A percentile compares a stretch with the other conserved stretches of the same genome.
Evolutionary conservation across 2,888 invertebrate species (phyloP).

Genomic region (Fragum fragum): DNA sequence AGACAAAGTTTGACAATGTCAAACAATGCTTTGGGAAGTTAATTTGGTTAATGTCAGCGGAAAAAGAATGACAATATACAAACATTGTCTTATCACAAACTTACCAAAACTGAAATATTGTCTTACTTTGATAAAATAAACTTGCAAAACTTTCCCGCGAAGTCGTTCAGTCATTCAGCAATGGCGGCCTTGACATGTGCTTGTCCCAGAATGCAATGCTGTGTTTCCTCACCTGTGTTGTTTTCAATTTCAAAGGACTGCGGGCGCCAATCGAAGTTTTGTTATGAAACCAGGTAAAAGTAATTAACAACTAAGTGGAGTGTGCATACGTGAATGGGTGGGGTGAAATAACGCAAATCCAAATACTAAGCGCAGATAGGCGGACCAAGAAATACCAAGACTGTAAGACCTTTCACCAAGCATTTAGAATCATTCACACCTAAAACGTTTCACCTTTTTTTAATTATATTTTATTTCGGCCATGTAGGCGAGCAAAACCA

Average conservation of each 20-base stretch:
- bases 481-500: no score
- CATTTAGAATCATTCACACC: no score
- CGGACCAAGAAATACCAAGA: no score
- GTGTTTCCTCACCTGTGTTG: conserved; percentile 60
- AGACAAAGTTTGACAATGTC: conserved; percentile 17
- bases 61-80: neutral
- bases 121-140: conserved; percentile 23
- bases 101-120: neutral
- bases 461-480: no score
- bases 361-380: no score
- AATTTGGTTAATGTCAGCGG: neutral
- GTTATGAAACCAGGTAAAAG: no score
- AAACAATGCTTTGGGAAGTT: neutral
- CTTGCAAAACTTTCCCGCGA: conserved; percentile 65
- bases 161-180: conserved; percentile 51
- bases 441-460: no score
- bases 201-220: conserved; percentile 62
- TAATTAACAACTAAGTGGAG: no score
- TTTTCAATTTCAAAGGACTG: conserved; percentile 32
- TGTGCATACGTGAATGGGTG: no score
- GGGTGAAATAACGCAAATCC: no score
- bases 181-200: conserved; percentile 72
- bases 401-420: no score
- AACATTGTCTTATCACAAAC: neutral
- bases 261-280: no score